These are phyloP conservation scores for Delia radicum DNA, from an alignment of 1,140 invertebrate species.

Conservation along the genomic window DNA sequence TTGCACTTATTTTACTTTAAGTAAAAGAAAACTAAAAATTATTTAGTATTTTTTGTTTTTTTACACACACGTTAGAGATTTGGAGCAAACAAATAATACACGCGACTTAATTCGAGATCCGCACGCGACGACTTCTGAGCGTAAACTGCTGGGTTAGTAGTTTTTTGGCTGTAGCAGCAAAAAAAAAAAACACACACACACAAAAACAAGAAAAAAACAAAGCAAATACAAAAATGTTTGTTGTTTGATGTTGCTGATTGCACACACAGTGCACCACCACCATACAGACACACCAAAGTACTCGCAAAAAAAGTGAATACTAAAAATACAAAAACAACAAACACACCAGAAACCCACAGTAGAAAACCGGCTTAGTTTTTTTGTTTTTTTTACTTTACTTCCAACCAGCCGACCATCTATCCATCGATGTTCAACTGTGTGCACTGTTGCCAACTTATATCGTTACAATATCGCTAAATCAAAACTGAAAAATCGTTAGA, in stretches of 20 bases:
- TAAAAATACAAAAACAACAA: neutral
- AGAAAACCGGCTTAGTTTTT: neutral
- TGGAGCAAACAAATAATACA: neutral
- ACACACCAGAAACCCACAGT: neutral
- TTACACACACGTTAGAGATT: neutral
- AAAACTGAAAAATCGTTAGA: no score
- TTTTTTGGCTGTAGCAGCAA: neutral
- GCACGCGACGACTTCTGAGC: slow-evolving; percentile 8
- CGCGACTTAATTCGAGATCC: neutral
- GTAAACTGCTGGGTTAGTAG: neutral
- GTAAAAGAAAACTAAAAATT: neutral
- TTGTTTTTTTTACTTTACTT: neutral
- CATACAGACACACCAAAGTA: neutral
- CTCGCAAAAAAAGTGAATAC: neutral
- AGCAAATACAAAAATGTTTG: neutral
- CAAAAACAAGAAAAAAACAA: neutral
- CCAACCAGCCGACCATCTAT: no score
- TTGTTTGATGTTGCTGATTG: neutral
- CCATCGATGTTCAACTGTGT: no score
- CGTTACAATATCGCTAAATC: no score
- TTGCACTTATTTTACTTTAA: no score
- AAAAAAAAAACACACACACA: neutral
- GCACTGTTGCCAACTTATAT: no score
- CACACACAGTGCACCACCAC: neutral
- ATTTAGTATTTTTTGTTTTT: neutral